Conservation (phyloP, 35 echinoderm and acorn worm species). For the Apostichopus californicus region DNA sequence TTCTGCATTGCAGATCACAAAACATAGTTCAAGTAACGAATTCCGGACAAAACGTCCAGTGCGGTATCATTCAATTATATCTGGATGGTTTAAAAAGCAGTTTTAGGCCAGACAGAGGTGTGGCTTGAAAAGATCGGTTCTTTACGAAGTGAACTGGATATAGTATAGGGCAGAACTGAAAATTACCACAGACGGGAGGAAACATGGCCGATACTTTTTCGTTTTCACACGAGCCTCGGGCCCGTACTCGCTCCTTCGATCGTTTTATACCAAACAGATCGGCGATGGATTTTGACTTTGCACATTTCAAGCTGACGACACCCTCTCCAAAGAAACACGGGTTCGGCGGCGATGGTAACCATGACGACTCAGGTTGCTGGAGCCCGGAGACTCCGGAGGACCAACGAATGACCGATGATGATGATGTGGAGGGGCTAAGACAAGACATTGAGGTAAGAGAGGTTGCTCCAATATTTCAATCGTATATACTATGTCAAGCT, state of each 20-base stretch:
- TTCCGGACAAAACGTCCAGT: too few relatives aligned
- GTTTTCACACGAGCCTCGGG: not conserved
- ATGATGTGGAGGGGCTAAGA: not conserved
- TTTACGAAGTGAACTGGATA: too few relatives aligned
- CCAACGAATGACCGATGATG: not conserved
- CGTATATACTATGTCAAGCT: too few relatives aligned
- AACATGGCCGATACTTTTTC: conserved; percentile 8
- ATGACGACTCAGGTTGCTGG: conserved; percentile 11
- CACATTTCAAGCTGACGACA: conserved; percentile 36
- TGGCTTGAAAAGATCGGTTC: too few relatives aligned
- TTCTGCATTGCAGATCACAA: too few relatives aligned
- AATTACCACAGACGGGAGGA: not conserved
- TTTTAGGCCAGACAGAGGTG: too few relatives aligned
- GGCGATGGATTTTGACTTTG: conserved; percentile 54
- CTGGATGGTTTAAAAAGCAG: too few relatives aligned
- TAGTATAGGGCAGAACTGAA: too few relatives aligned
- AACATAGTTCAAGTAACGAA: too few relatives aligned
- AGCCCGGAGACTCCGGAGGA: not conserved
- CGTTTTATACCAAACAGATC: conserved; percentile 45
- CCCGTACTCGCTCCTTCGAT: conserved; percentile 23
- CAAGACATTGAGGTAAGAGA: conserved; percentile 16
- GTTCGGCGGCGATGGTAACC: not conserved
- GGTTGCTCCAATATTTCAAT: too few relatives aligned
- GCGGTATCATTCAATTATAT: too few relatives aligned
- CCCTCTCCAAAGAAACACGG: not conserved